Conservation (phyloP, 2,888 invertebrate species). For the Scaptomyza reducta region DNA sequence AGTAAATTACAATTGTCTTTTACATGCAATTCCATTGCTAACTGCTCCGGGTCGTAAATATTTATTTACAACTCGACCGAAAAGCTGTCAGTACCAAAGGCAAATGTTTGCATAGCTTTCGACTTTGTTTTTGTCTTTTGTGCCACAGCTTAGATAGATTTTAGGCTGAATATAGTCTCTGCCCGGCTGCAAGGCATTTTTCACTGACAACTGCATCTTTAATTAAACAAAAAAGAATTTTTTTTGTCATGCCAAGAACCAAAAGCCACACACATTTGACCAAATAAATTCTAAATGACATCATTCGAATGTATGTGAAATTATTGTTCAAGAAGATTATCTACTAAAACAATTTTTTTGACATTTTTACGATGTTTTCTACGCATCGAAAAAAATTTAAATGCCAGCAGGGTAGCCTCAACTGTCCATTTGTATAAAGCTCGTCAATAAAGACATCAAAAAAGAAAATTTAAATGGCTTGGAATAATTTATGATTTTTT, state of each 20-base stretch:
- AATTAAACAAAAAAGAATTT: conserved; percentile 65
- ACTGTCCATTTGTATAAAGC: neutral
- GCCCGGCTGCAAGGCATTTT: conserved; percentile 55
- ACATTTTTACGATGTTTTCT: neutral
- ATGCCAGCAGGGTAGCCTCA: neutral
- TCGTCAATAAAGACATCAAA: neutral
- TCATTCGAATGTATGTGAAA: conserved; percentile 20
- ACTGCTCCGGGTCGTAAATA: conserved; percentile 65
- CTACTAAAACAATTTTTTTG: neutral
- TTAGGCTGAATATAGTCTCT: conserved; percentile 20
- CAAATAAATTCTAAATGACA: conserved; percentile 42
- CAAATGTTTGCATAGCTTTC: conserved; percentile 59
- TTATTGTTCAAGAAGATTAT: conserved; percentile 18
- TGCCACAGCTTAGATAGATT: conserved; percentile 32
- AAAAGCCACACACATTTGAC: neutral
- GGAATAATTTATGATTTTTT: neutral
- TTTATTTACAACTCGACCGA: conserved; percentile 71
- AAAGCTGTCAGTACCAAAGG: conserved; percentile 72
- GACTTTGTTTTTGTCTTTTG: conserved; percentile 47
- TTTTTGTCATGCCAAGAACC: conserved; percentile 26
- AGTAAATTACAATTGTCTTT: conserved; percentile 79
- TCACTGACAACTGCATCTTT: conserved; percentile 75
- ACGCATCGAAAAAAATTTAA: neutral
- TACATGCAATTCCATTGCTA: conserved; percentile 58
- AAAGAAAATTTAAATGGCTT: neutral